Evolutionary conservation across 2,113 vertebrate genomes (phyloP).

Genomic region (Glareola pratincola): DNA sequence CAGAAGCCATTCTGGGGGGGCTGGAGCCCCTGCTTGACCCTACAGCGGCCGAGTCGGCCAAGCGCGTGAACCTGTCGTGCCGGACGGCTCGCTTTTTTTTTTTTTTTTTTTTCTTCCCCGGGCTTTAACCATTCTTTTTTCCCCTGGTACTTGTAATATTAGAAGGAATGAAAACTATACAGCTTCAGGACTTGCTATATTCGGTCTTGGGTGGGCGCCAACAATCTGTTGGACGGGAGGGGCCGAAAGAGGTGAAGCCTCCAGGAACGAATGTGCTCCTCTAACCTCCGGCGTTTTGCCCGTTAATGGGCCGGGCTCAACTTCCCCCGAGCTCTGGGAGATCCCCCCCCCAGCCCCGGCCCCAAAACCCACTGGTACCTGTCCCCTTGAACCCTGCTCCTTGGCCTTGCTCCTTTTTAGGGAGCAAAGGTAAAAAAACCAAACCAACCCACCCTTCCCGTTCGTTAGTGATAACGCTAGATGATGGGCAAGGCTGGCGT

Average conservation of each 20-base stretch:
- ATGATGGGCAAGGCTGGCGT: not conserved
- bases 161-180: constrained; percentile 28
- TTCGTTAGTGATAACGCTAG: not conserved
- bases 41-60: not conserved
- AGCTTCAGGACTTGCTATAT: constrained; percentile 40
- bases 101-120: not conserved
- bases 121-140: not conserved
- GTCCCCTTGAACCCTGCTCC: not conserved
- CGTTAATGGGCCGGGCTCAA: rapidly evolving
- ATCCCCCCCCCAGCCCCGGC: too few relatives aligned
- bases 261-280: not conserved
- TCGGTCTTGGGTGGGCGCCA: not conserved
- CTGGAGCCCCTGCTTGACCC: not conserved
- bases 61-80: not conserved
- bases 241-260: not conserved
- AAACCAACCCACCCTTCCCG: too few relatives aligned
- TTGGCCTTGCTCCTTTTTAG: not conserved
- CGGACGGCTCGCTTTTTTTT: not conserved
- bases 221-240: not conserved
- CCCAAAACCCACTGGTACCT: rapidly evolving
- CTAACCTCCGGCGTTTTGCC: not conserved
- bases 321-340: too few relatives aligned
- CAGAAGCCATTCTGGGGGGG: not conserved
- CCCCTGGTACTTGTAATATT: constrained; percentile 16
- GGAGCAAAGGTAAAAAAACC: not conserved